Evolutionary conservation across 2,888 invertebrate genomes (phyloP).

Genomic region (Ligdia adustata): DNA sequence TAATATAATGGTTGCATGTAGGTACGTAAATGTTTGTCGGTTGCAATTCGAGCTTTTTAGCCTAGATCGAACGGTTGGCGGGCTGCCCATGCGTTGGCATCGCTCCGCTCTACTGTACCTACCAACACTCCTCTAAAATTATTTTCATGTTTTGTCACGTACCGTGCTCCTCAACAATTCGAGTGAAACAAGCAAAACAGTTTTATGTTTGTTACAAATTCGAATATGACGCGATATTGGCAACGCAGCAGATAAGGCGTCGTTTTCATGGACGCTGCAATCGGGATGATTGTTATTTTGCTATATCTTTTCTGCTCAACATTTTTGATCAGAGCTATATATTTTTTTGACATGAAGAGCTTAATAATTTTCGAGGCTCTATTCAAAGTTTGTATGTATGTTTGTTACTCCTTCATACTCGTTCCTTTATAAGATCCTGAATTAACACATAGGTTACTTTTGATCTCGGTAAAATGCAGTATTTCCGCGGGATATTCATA

Average conservation of each 20-base stretch:
- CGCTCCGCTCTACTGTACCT: not conserved
- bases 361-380: no score
- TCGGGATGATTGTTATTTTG: no score
- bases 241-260: not conserved
- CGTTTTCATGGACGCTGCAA: not conserved
- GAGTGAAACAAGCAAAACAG: constrained; percentile 13
- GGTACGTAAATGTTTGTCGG: constrained; percentile 2
- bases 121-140: constrained; percentile 28
- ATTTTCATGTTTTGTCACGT: constrained; percentile 38
- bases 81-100: constrained; percentile 1
- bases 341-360: no score
- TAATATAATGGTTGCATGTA: no score
- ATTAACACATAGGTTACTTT: no score
- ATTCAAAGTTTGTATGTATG: no score
- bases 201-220: constrained; percentile 16
- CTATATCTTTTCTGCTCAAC: no score
- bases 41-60: constrained; percentile 19
- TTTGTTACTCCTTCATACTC: no score
- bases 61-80: constrained; percentile 12
- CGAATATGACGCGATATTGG: constrained; percentile 1
- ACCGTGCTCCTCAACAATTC: constrained; percentile 6
- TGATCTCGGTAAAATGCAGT: no score
- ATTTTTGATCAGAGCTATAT: no score
- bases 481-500: no score
- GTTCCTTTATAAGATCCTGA: no score